Percentiles rank a stretch among this genome's conserved stretches.
Evolutionary conservation across 2,797 vertebrate genomes (phyloP).

Genomic region (Coreius guichenoti): DNA sequence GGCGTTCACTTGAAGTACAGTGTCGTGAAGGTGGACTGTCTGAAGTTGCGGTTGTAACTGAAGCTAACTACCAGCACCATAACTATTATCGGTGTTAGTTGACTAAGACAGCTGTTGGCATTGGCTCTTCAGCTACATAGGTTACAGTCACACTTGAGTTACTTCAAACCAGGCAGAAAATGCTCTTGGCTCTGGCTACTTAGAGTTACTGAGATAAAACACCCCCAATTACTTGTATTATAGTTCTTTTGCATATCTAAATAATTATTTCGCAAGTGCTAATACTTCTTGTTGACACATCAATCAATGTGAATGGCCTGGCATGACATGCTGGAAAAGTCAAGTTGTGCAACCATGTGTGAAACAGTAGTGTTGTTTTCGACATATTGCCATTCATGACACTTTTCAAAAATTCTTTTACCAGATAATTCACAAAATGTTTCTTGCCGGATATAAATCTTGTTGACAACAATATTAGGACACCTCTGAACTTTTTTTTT

Average conservation of each 20-base stretch:
- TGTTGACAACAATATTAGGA: constrained; percentile 6
- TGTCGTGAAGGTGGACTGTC: not conserved
- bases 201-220: constrained; percentile 22
- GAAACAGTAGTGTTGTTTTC: not conserved
- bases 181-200: constrained; percentile 16
- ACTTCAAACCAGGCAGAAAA: constrained; percentile 43
- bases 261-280: constrained; percentile 21
- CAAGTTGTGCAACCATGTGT: constrained; percentile 15
- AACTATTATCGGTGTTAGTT: constrained; percentile 23
- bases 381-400: constrained; percentile 5
- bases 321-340: constrained; percentile 19
- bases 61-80: constrained; percentile 35
- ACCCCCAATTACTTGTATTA: not conserved
- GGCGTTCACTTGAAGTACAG: not conserved
- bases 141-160: constrained; percentile 41
- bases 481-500: not conserved
- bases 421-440: not conserved
- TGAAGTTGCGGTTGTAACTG: constrained; percentile 14
- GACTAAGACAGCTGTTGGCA: constrained; percentile 39
- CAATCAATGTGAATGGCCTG: not conserved
- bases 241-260: constrained; percentile 43
- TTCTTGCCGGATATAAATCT: not conserved
- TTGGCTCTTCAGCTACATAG: constrained; percentile 18
- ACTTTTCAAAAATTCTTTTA: not conserved
- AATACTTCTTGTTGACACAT: constrained; percentile 21